phyloP scores from a whole-genome alignment of 2,888 invertebrate genomes.

The Mythimna ferrago region DNA sequence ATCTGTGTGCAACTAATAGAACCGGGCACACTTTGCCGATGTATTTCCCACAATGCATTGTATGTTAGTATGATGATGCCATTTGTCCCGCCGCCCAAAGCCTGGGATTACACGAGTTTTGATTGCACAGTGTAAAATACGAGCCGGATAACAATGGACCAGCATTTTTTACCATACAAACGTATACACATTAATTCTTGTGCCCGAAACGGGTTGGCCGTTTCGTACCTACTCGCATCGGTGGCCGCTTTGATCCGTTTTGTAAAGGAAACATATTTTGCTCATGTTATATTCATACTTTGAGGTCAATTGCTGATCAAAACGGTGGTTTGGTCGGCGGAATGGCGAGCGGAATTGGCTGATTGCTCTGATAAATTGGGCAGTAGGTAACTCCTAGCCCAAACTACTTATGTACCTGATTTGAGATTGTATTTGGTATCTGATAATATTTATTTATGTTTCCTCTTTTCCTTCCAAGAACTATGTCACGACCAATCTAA shows the following conservation, averaged over 20 bases:
- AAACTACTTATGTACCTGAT: background rate
- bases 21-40: conserved; percentile 7
- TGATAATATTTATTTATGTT: conserved; percentile 1
- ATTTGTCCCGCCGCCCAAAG: conserved; percentile 47
- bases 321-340: conserved; percentile 42
- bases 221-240: conserved; percentile 44
- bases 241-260: conserved; percentile 46
- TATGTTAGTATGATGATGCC: conserved; percentile 24
- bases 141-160: conserved; percentile 51
- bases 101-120: conserved; percentile 49
- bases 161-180: conserved; percentile 41
- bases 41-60: conserved; percentile 26
- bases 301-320: conserved; percentile 63
- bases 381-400: background rate
- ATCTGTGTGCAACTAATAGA: background rate
- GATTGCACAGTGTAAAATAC: conserved; percentile 58
- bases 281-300: conserved; percentile 64
- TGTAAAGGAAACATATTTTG: conserved; percentile 52
- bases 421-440: conserved; percentile 4
- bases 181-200: conserved; percentile 51
- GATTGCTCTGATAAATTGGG: conserved; percentile 53
- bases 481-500: too few relatives aligned
- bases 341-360: conserved; percentile 45
- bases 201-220: conserved; percentile 31
- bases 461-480: background rate